Evolutionary conservation across 2,797 vertebrate species (phyloP).

Genomic region (Lepus oiostolus): DNA sequence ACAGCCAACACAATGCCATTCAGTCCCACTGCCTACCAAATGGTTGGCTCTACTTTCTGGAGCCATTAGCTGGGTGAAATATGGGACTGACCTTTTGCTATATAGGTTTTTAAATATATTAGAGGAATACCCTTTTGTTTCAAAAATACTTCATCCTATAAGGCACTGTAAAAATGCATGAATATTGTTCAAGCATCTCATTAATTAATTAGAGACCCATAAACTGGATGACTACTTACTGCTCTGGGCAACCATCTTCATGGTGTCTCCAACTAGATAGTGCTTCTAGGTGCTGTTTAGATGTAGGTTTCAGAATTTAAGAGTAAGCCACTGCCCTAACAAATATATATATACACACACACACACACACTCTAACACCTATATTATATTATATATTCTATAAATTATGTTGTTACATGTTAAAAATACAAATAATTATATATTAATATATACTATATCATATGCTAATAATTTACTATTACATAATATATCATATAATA

Average conservation of each 20-base stretch:
- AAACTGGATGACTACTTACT: background rate
- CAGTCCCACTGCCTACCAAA: background rate
- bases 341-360: too few species aligned
- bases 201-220: background rate
- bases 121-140: background rate
- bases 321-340: background rate
- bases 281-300: background rate
- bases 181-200: background rate
- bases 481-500: too few species aligned
- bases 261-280: background rate
- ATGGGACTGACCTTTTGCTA: background rate
- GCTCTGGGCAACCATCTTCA: background rate
- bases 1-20: background rate
- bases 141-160: background rate
- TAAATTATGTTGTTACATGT: too few species aligned
- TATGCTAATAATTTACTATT: too few species aligned
- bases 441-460: too few species aligned
- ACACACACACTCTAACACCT: too few species aligned
- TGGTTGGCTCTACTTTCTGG: background rate
- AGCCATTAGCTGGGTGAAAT: slow-evolving; percentile 17
- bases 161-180: background rate
- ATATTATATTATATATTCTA: too few species aligned
- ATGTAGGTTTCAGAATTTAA: background rate
- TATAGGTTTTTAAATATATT: slow-evolving; percentile 12
- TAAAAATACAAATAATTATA: too few species aligned